Conservation (phyloP, 2,797 vertebrate species). For the Rhodeus uyekii region DNA sequence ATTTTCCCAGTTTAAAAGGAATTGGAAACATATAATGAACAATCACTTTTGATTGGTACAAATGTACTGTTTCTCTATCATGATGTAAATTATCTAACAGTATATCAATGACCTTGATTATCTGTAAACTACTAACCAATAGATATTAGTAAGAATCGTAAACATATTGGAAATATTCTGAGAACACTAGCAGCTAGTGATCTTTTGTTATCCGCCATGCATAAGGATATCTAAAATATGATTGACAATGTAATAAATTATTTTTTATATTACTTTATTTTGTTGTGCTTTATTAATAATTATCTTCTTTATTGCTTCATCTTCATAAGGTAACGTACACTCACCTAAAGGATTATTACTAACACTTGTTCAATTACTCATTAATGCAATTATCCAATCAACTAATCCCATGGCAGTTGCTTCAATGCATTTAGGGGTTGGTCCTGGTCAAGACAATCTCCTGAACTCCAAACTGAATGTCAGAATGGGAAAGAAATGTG, state of each 20-base stretch:
- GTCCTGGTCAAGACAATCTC: too few relatives aligned
- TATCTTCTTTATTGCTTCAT: not conserved
- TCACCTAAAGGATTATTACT: too few relatives aligned
- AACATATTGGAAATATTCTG: not conserved
- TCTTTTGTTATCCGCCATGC: constrained; percentile 7
- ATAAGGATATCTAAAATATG: constrained; percentile 14
- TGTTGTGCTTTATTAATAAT: not conserved
- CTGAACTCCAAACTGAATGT: too few relatives aligned
- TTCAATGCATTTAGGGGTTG: too few relatives aligned
- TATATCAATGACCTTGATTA: not conserved
- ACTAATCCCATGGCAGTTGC: too few relatives aligned
- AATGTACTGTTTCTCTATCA: not conserved
- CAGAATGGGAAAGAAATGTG: too few relatives aligned
- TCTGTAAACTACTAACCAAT: not conserved
- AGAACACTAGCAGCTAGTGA: not conserved
- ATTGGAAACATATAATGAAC: not conserved
- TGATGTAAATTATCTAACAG: not conserved
- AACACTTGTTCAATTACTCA: too few relatives aligned
- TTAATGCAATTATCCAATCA: too few relatives aligned
- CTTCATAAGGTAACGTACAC: not conserved
- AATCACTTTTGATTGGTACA: not conserved
- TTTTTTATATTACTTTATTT: constrained; percentile 30
- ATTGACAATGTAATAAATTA: constrained; percentile 47
- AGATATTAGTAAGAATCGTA: not conserved
- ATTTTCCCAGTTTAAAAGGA: not conserved